Percentiles rank a stretch among this genome's conserved stretches.
Conservation (phyloP, 2,113 vertebrate genomes). For the Oenanthe melanoleuca region DNA sequence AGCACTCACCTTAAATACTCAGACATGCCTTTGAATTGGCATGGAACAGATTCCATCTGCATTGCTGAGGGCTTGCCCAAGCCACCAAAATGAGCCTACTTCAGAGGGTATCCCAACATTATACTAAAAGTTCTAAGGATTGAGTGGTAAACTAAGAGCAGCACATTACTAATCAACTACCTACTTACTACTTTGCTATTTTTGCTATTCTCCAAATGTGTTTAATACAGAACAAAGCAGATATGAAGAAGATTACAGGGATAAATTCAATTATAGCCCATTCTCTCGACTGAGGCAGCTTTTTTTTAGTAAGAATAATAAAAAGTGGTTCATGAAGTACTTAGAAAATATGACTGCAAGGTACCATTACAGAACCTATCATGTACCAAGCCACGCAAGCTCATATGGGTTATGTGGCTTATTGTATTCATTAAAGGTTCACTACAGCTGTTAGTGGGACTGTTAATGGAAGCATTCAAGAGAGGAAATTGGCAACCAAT, state of each 20-base stretch:
- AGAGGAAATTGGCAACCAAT: slow-evolving; percentile 4
- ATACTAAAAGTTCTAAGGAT: neutral
- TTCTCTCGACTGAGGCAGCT: neutral
- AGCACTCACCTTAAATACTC: neutral
- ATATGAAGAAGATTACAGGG: neutral
- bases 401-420: neutral
- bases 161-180: neutral
- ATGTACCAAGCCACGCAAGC: neutral
- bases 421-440: slow-evolving; percentile 9
- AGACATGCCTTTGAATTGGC: neutral
- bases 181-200: neutral
- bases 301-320: neutral
- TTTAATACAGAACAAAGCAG: neutral
- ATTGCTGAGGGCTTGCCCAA: neutral
- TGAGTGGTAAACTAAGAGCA: neutral
- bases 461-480: slow-evolving; percentile 6
- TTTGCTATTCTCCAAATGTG: neutral
- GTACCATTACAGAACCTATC: neutral
- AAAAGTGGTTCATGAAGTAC: neutral
- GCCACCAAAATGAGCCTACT: neutral
- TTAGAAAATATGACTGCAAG: neutral
- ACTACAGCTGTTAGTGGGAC: neutral
- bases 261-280: neutral
- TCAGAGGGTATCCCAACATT: neutral
- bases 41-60: neutral